Base-by-base conservation (phyloP, 2,113 vertebrate species). In the Thalassarche chlororhynchos region DNA sequence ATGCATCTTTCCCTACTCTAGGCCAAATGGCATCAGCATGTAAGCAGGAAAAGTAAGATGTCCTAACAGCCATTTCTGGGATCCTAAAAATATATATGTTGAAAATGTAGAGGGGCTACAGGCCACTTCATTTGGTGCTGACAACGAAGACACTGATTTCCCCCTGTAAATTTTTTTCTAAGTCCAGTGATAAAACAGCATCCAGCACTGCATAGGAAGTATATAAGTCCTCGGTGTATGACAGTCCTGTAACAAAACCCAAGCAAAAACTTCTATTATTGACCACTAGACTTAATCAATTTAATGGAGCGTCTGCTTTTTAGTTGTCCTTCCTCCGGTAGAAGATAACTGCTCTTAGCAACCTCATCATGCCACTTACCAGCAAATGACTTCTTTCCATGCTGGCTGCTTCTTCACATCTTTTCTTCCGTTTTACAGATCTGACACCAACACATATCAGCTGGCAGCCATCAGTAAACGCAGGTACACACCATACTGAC, bases 391-490 rank as follows among this genome's bases (percentile, higher is more conserved):
- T 71, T 78, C 38, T 74, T 83, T 72, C 51, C 71, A 28, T 17
- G 15, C 40, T 40, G 24, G 49, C 12, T 89, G 69, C 77, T 85
- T 32, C 61, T 78, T 49, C 44, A 14, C 17, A 24, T 20, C 44
- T 86, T 89, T 29, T 72, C 38, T 79, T 32, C 36, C 62, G 8
- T 66, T 87, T 91, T 24, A 29, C 17, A 98, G 97, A 97, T 6
- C 88, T 97, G 90, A 96, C 84, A 64, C 96, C 97, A 7, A 97
- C 95, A 12, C 96, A 97, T 5, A 97, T 98, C 75, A 97, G 91
- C 96, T 98, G 98, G 98, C 98, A 98, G 85, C 91, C 61, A 3
- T 72, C 84, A 6, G 76, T 57, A 51, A 99, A 99, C 0, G 91
- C 97, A 5, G 5, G 76, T 5, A 88, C 93, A 7, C 98, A 99